Conservation (phyloP, 37 sponge, comb jelly and placozoan species). For the Lycopodina hypogea region DNA sequence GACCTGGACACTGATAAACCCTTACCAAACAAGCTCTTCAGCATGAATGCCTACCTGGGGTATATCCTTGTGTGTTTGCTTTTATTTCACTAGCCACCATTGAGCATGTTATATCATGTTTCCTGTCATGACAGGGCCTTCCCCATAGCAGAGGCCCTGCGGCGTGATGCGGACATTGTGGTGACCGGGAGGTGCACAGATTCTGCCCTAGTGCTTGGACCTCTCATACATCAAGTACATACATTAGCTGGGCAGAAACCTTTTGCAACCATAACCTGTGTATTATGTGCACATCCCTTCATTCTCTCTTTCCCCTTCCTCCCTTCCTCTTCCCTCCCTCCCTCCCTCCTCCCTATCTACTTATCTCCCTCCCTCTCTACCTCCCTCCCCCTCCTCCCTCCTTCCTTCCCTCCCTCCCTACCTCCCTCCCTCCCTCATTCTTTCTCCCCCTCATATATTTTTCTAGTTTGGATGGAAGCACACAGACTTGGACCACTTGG, state of each 20-base stretch:
- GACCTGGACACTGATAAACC: constrained; percentile 19
- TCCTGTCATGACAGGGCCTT: constrained; percentile 59
- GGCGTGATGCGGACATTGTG: constrained; percentile 90
- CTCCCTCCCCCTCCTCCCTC: not conserved
- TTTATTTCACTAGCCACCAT: too few species aligned
- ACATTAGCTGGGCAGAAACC: too few species aligned
- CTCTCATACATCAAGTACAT: constrained; percentile 88
- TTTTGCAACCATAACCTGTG: not conserved
- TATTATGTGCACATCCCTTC: not conserved
- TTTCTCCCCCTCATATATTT: not conserved
- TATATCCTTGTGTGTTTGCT: constrained; percentile 1
- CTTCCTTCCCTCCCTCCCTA: not conserved
- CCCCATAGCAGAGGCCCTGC: constrained; percentile 87
- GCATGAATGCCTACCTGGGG: constrained; percentile 95
- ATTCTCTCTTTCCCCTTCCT: constrained; percentile 2
- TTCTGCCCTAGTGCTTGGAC: constrained; percentile 90
- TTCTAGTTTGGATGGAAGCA: constrained; percentile 81
- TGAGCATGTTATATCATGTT: not conserved
- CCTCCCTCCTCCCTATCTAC: not conserved
- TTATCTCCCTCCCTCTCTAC: not conserved
- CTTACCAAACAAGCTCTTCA: constrained; percentile 53
- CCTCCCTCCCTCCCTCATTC: not conserved
- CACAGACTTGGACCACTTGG: constrained; percentile 67
- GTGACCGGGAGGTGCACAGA: constrained; percentile 96
- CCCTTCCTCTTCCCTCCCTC: not conserved